Conservation (phyloP, 1,140 invertebrate species). For the Achroia grisella region DNA sequence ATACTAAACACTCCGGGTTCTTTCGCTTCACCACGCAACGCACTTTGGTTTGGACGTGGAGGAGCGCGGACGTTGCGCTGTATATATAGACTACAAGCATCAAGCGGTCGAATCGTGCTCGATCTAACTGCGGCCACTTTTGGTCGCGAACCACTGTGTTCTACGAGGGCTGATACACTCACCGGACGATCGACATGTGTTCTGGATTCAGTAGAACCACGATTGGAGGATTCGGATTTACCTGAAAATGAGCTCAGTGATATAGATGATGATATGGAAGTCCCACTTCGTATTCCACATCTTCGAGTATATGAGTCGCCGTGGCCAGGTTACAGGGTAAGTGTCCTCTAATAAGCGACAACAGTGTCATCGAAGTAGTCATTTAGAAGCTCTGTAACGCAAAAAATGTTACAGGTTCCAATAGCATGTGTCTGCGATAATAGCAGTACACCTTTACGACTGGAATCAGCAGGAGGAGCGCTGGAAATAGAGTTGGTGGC, state of each 20-base stretch:
- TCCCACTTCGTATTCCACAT: conserved; percentile 41
- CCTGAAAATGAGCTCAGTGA: conserved; percentile 25
- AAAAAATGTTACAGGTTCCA: conserved; percentile 53
- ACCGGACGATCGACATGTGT: conserved; percentile 74
- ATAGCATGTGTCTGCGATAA: conserved; percentile 83
- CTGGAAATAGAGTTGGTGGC: conserved; percentile 73
- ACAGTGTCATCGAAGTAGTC: background rate
- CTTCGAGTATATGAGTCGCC: conserved; percentile 50
- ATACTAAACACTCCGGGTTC: conserved; percentile 73
- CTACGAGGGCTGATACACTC: conserved; percentile 81
- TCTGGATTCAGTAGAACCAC: conserved; percentile 28
- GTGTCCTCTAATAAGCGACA: conserved; percentile 1
- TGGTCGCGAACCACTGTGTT: conserved; percentile 70
- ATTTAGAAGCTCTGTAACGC: too few relatives aligned
- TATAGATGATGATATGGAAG: conserved; percentile 44
- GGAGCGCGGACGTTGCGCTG: conserved; percentile 83
- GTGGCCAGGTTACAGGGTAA: conserved; percentile 54
- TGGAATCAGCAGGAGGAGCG: conserved; percentile 30
- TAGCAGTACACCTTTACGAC: conserved; percentile 32
- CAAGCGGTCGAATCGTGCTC: conserved; percentile 77
- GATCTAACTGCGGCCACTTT: conserved; percentile 48
- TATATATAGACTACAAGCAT: conserved; percentile 82
- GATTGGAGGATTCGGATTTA: conserved; percentile 13
- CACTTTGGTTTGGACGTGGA: conserved; percentile 85
- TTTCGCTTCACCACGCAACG: conserved; percentile 80